Evolutionary conservation across 37 sponge, comb jelly and placozoan genomes (phyloP).

Genomic region (Lycopodina hypogea): DNA sequence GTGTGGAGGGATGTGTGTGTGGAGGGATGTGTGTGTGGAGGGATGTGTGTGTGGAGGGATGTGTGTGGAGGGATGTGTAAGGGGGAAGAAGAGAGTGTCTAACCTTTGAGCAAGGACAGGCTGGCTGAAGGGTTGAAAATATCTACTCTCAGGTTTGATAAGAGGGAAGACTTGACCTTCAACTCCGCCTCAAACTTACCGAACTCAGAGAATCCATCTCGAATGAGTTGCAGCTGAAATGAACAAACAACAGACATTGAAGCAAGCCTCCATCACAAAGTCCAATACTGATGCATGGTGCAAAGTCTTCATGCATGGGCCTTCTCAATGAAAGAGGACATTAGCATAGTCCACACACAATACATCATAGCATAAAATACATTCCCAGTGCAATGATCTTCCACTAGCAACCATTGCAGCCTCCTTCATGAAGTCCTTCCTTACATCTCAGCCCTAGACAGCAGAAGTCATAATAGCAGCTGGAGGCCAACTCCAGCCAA

Average conservation of each 20-base stretch:
- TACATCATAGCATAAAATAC: no score
- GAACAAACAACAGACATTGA: background rate
- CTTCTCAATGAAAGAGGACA: no score
- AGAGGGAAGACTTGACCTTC: conserved; percentile 53
- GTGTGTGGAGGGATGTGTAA: background rate
- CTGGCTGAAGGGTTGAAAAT: conserved; percentile 54
- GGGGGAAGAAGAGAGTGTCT: background rate
- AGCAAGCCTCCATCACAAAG: background rate
- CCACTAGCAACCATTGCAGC: no score
- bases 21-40: no score
- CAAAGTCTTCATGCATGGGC: background rate
- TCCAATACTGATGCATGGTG: background rate
- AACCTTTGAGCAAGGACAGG: conserved; percentile 70
- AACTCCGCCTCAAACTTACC: conserved; percentile 80
- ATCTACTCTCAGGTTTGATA: conserved; percentile 59
- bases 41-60: no score
- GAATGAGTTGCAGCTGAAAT: conserved; percentile 47
- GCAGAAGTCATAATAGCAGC: no score
- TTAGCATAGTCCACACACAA: no score
- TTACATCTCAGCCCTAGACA: no score
- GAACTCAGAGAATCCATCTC: conserved; percentile 60
- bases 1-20: no score
- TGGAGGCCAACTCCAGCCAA: no score
- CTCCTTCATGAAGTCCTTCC: no score
- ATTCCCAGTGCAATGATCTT: no score